A percentile compares a stretch with the other conserved stretches of the same genome.
Evolutionary conservation across 2,888 invertebrate species (phyloP).

Genomic region (Coleophora flavipennella): DNA sequence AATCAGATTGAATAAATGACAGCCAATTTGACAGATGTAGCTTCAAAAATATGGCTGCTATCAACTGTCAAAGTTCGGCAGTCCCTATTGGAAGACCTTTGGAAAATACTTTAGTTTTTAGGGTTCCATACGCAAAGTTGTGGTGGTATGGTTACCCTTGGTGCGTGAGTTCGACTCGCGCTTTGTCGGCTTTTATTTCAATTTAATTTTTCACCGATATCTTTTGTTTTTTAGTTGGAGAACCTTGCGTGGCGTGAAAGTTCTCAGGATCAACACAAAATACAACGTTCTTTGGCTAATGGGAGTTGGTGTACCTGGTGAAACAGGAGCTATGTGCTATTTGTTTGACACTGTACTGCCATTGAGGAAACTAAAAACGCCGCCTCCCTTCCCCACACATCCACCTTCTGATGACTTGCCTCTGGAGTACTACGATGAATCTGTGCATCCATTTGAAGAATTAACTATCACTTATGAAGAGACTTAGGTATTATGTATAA

Average conservation of each 20-base stretch:
- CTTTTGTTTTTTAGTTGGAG: conserved; percentile 61
- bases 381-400: conserved; percentile 88
- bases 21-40: too few relatives aligned
- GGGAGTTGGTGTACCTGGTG: conserved; percentile 87
- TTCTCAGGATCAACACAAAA: conserved; percentile 94
- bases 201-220: not conserved
- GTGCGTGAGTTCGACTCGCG: too few relatives aligned
- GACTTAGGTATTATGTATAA: conserved; percentile 15
- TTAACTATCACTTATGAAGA: conserved; percentile 78
- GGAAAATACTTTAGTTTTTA: too few relatives aligned
- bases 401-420: conserved; percentile 74
- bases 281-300: conserved; percentile 92
- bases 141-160: too few relatives aligned
- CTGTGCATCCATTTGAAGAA: conserved; percentile 81
- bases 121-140: too few relatives aligned
- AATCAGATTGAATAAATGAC: too few relatives aligned
- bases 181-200: too few relatives aligned
- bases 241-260: conserved; percentile 77
- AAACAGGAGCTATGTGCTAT: conserved; percentile 82
- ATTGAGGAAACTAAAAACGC: conserved; percentile 65
- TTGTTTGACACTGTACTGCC: conserved; percentile 86
- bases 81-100: too few relatives aligned
- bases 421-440: conserved; percentile 84
- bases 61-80: too few relatives aligned
- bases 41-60: too few relatives aligned